Evolutionary conservation across 2,797 vertebrate species (phyloP).

Genomic region (Decapterus maruadsi): DNA sequence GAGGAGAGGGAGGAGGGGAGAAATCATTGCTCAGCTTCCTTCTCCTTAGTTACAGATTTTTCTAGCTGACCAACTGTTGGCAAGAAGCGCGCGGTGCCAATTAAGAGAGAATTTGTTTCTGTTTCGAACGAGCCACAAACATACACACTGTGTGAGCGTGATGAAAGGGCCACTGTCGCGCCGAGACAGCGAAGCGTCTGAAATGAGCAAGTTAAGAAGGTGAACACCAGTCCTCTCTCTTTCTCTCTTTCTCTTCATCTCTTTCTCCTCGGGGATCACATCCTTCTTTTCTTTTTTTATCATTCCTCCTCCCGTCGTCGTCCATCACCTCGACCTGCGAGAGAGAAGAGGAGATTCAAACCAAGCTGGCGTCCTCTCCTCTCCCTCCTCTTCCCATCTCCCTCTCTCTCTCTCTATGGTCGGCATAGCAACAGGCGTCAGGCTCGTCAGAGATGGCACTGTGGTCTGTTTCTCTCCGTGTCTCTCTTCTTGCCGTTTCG

Average conservation of each 20-base stretch:
- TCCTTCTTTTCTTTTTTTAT: neutral
- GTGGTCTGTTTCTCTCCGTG: slow-evolving; percentile 63
- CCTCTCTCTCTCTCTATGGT: slow-evolving; percentile 72
- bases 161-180: slow-evolving; percentile 78
- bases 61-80: slow-evolving; percentile 82
- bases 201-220: slow-evolving; percentile 71
- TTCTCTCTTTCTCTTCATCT: neutral
- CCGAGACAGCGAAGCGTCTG: slow-evolving; percentile 61
- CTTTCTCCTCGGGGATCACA: slow-evolving; percentile 15
- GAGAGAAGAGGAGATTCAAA: slow-evolving; percentile 58
- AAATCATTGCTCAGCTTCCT: slow-evolving; percentile 76
- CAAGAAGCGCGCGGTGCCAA: slow-evolving; percentile 77
- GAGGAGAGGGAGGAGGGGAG: slow-evolving; percentile 36
- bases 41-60: slow-evolving; percentile 78
- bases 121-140: slow-evolving; percentile 60
- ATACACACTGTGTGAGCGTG: slow-evolving; percentile 60
- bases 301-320: slow-evolving; percentile 59
- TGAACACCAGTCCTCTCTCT: slow-evolving; percentile 48
- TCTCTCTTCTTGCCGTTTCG: slow-evolving; percentile 49
- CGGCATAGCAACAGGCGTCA: slow-evolving; percentile 89
- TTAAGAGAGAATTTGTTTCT: slow-evolving; percentile 81
- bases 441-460: slow-evolving; percentile 81
- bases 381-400: slow-evolving; percentile 68
- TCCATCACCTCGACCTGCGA: slow-evolving; percentile 72
- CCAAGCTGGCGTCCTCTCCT: slow-evolving; percentile 65